A percentile compares a stretch with the other conserved stretches of the same genome.
Evolutionary conservation across 2,888 invertebrate genomes (phyloP).

Genomic region (Monoplex corrugatus): DNA sequence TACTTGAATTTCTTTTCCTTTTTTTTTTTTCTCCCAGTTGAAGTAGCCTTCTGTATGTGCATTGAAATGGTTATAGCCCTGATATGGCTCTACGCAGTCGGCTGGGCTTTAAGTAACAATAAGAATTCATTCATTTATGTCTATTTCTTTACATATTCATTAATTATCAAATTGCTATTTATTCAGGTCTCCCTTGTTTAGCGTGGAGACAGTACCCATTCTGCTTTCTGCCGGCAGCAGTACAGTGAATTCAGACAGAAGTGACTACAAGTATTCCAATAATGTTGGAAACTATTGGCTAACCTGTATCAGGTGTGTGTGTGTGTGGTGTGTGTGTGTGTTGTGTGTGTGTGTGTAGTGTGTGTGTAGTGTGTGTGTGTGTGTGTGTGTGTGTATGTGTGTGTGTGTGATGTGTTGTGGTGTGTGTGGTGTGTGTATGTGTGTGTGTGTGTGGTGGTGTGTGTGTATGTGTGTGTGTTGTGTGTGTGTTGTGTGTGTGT

Average conservation of each 20-base stretch:
- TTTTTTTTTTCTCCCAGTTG: too few relatives aligned
- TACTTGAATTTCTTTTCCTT: too few relatives aligned
- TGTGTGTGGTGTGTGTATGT: background rate
- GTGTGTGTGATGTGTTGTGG: background rate
- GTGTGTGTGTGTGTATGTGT: conserved; percentile 51
- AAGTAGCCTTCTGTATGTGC: too few relatives aligned
- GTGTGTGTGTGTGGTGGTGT: background rate
- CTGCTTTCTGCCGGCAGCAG: conserved; percentile 51
- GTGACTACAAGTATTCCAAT: conserved; percentile 55
- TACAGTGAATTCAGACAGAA: conserved; percentile 55
- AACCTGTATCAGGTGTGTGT: conserved; percentile 64
- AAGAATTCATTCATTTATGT: too few relatives aligned
- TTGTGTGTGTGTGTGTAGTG: background rate
- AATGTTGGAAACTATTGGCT: conserved; percentile 63
- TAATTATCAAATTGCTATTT: too few relatives aligned
- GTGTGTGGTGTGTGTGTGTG: background rate
- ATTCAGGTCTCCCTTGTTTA: conserved; percentile 62
- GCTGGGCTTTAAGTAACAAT: too few relatives aligned
- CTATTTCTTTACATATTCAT: too few relatives aligned
- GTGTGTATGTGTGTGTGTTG: background rate
- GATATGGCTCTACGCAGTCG: too few relatives aligned
- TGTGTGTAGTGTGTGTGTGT: background rate
- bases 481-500: background rate
- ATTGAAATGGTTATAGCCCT: too few relatives aligned
- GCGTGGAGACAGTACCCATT: conserved; percentile 62